These are phyloP conservation scores for Galerucella calmariensis DNA, from an alignment of 2,888 invertebrate species.

Conservation along the genomic window DNA sequence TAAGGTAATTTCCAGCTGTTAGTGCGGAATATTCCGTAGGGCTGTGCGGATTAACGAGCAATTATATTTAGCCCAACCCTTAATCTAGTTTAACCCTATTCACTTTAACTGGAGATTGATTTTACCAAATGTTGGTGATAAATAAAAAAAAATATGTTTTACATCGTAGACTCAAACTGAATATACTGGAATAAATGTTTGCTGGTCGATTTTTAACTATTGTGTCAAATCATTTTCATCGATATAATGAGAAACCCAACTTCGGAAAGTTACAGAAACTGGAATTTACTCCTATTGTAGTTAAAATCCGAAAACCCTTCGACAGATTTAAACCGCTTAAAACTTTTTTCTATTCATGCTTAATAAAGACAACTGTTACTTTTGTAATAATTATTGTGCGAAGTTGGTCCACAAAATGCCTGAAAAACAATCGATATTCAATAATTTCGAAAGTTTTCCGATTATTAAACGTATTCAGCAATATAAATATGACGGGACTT, in stretches of 20 bases:
- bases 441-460: too few relatives aligned
- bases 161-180: background rate
- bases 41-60: conserved; percentile 40
- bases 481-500: too few relatives aligned
- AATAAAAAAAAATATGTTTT: background rate
- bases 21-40: conserved; percentile 45
- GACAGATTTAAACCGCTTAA: background rate
- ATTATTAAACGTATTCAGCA: too few relatives aligned
- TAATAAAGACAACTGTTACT: background rate
- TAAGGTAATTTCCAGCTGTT: conserved; percentile 48
- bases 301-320: background rate
- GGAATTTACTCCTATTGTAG: background rate
- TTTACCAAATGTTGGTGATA: conserved; percentile 1
- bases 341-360: background rate
- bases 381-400: background rate
- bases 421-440: background rate
- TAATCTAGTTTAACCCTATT: conserved; percentile 35
- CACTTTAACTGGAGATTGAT: conserved; percentile 23
- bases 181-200: background rate
- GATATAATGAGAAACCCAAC: background rate
- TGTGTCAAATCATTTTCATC: conserved; percentile 1
- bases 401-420: background rate
- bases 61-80: conserved; percentile 38
- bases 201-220: background rate
- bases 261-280: conserved; percentile 1